These are phyloP conservation scores for Nomada fabriciana DNA, from an alignment of 2,888 invertebrate genomes.

Conservation along the genomic window DNA sequence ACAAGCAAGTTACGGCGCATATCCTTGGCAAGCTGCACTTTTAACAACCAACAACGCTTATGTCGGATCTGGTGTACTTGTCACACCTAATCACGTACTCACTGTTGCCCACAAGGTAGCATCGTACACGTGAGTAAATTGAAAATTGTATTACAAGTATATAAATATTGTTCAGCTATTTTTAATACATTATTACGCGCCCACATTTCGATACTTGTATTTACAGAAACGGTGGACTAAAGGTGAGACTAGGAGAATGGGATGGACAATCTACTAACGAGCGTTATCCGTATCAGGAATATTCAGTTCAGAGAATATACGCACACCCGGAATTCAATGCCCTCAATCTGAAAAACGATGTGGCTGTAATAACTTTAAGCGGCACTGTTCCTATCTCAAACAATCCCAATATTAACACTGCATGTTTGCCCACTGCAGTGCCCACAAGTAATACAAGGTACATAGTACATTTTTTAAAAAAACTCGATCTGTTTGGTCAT, in stretches of 20 bases:
- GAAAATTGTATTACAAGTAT: neutral
- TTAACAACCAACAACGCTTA: conserved; percentile 67
- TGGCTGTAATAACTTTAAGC: conserved; percentile 91
- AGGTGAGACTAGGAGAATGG: conserved; percentile 92
- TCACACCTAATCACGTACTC: conserved; percentile 83
- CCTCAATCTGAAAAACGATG: conserved; percentile 91
- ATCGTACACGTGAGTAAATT: conserved; percentile 75
- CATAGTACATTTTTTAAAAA: neutral
- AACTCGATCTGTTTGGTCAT: neutral
- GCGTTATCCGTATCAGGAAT: conserved; percentile 88
- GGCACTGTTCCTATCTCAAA: conserved; percentile 79
- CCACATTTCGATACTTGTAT: neutral
- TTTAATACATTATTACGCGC: neutral
- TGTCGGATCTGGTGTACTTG: conserved; percentile 80
- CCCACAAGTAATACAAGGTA: conserved; percentile 80
- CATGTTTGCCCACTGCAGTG: conserved; percentile 84
- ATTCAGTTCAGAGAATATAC: conserved; percentile 86
- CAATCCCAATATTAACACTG: conserved; percentile 84
- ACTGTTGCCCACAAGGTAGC: conserved; percentile 85
- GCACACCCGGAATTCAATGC: conserved; percentile 89
- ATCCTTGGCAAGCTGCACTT: conserved; percentile 80
- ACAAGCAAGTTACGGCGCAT: conserved; percentile 77
- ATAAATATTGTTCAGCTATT: neutral
- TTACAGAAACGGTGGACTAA: conserved; percentile 83
- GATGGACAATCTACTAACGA: conserved; percentile 88